phyloP scores from a whole-genome alignment of 2,113 vertebrate genomes.

The Chitala chitala region DNA sequence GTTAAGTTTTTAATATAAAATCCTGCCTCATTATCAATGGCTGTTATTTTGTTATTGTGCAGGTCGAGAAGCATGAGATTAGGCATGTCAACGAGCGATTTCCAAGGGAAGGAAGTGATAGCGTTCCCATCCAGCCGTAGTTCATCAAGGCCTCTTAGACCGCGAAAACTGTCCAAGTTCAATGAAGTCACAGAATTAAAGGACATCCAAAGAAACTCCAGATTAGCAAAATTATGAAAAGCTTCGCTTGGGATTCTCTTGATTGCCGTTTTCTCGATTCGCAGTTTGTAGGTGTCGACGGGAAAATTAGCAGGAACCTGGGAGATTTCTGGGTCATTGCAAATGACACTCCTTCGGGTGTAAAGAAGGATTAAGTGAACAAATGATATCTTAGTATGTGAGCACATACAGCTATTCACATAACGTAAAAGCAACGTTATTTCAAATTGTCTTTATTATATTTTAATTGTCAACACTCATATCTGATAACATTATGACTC shows the following conservation, averaged over 20 bases:
- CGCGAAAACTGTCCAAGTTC: conserved; percentile 67
- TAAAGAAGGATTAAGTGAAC: neutral
- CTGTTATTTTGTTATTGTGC: conserved; percentile 79
- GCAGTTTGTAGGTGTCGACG: conserved; percentile 73
- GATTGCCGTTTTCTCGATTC: conserved; percentile 87
- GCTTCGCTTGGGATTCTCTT: conserved; percentile 69
- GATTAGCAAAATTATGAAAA: conserved; percentile 69
- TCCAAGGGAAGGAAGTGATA: conserved; percentile 83
- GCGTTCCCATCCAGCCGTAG: conserved; percentile 84
- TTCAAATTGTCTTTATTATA: no score
- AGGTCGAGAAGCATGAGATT: conserved; percentile 81
- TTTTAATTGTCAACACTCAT: no score
- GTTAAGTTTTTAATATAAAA: conserved; percentile 77
- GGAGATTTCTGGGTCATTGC: conserved; percentile 84
- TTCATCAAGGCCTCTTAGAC: conserved; percentile 75
- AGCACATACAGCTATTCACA: no score
- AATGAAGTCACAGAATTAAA: conserved; percentile 79
- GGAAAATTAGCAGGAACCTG: conserved; percentile 78
- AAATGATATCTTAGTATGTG: no score
- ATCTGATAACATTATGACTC: no score
- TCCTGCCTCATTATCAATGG: conserved; percentile 67
- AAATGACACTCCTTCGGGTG: conserved; percentile 76
- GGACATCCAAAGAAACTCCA: conserved; percentile 93
- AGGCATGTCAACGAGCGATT: conserved; percentile 73
- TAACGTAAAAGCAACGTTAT: neutral